Evolutionary conservation across 1,140 invertebrate species (phyloP).

Genomic region (Teleopsis dalmanni): DNA sequence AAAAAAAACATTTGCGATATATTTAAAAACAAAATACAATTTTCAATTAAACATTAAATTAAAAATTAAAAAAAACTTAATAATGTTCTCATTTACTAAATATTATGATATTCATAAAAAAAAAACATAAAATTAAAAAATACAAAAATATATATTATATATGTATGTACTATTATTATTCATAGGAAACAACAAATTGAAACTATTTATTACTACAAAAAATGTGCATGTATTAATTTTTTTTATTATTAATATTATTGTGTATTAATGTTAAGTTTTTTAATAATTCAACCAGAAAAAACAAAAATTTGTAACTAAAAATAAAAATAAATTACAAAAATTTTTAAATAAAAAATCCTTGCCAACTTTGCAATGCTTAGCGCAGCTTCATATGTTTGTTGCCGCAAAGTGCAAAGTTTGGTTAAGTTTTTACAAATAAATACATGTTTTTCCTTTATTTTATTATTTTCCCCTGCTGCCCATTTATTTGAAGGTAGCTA

Average conservation of each 20-base stretch:
- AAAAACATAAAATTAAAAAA: constrained; percentile 2
- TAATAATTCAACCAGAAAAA: too few species aligned
- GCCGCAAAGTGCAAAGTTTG: too few species aligned
- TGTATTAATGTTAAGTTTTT: constrained; percentile 11
- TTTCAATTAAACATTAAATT: neutral
- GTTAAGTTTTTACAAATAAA: too few species aligned
- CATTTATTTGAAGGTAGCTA: too few species aligned
- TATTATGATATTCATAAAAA: neutral
- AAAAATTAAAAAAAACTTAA: neutral
- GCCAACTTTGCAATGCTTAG: too few species aligned
- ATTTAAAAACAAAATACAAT: neutral
- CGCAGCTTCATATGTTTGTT: too few species aligned
- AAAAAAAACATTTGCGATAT: constrained; percentile 5
- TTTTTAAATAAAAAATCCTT: too few species aligned
- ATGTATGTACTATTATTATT: neutral
- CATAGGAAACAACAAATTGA: neutral
- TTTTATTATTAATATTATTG: constrained; percentile 8
- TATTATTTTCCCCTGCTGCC: too few species aligned
- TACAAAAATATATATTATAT: neutral
- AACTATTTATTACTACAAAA: constrained; percentile 6
- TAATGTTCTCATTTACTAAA: too few species aligned
- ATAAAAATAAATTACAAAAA: too few species aligned
- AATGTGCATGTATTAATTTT: constrained; percentile 10
- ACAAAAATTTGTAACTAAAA: too few species aligned
- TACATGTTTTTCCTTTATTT: too few species aligned